Evolutionary conservation across 2,797 vertebrate species (phyloP), one percentile per base, ranked within the genome.

Genomic region (Hipposideros larvatus): DNA sequence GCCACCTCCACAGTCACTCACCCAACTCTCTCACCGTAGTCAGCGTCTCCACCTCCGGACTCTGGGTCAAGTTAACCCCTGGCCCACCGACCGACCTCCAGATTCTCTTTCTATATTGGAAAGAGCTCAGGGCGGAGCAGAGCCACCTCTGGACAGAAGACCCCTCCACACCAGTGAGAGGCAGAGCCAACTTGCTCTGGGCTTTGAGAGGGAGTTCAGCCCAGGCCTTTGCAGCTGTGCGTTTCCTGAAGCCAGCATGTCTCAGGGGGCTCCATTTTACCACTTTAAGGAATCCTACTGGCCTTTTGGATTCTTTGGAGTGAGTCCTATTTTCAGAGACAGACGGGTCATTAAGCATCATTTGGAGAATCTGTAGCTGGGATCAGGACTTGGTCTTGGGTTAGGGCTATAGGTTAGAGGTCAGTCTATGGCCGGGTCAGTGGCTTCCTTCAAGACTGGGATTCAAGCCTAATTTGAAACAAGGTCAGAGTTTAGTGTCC

Each of bases 301-400:
- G 53, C 24, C 34, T 73, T 79, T 65, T 48, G 63, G 75, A 66
- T 66, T 95, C 80, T 90, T 87, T 57, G 41, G 68, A 63, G 7
- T 34, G n/a, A 77, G 22, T 65, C 16, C 16, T 71, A 55, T 87
- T 90, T 92, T 46, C 48, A 28, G 87, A 85, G 55, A 26, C 75
- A 59, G n/a, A 13, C 26, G 16, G 57, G 19, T 75, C 43, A 53
- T 3, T n/a, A 61, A 84, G 66, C 10, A 9, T 61, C 3, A 1
- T 61, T 53, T 51, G 9, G 21, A 80, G 28, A 80, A 46, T 55
- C 14, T 11, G 21, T 66, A 43, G 79, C 19, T 63, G n/a, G 41
- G 14, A 28, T 87, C n/a, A 57, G 61, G n/a, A 8, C 13, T 96
- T 37, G 68, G 53, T 43, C 63, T n/a, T 77, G 10, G 63, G 43